phyloP scores from a whole-genome alignment of 2,113 vertebrate genomes.

The Carollia perspicillata region DNA sequence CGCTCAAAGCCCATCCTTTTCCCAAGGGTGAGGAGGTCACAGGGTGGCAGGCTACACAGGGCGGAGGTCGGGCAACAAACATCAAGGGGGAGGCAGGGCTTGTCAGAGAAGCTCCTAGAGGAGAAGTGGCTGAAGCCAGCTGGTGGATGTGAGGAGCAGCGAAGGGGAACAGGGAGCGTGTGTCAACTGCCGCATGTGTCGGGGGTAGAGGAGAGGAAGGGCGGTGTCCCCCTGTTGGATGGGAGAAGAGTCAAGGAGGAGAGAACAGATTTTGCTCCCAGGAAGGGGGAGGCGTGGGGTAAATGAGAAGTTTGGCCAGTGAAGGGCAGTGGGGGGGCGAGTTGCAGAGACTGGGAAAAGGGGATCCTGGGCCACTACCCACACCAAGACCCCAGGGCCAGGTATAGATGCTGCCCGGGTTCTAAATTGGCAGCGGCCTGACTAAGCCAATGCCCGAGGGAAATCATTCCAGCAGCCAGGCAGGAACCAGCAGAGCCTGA shows the following conservation, averaged over 20 bases:
- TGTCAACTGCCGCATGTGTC: background rate
- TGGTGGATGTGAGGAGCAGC: background rate
- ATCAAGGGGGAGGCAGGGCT: background rate
- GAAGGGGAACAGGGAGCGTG: background rate
- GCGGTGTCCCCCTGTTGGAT: background rate
- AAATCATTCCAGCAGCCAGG: background rate
- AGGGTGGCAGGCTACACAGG: background rate
- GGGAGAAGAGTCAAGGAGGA: background rate
- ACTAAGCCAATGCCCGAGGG: background rate
- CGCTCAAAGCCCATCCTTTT: background rate
- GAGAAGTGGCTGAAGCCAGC: background rate
- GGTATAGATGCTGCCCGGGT: background rate
- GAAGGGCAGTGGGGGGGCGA: fast-evolving
- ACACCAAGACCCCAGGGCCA: background rate
- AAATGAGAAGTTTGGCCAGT: background rate
- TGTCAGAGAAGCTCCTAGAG: background rate
- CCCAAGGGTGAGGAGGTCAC: background rate
- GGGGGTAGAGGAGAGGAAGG: background rate
- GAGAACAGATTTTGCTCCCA: background rate
- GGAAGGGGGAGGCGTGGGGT: fast-evolving
- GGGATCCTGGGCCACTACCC: no score
- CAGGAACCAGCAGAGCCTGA: background rate
- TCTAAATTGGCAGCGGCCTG: background rate
- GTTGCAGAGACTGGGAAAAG: background rate
- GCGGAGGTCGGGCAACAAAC: background rate